A percentile compares a stretch with the other conserved stretches of the same genome.
Evolutionary conservation across 2,888 invertebrate species (phyloP).

Genomic region (Eilema sororculum): DNA sequence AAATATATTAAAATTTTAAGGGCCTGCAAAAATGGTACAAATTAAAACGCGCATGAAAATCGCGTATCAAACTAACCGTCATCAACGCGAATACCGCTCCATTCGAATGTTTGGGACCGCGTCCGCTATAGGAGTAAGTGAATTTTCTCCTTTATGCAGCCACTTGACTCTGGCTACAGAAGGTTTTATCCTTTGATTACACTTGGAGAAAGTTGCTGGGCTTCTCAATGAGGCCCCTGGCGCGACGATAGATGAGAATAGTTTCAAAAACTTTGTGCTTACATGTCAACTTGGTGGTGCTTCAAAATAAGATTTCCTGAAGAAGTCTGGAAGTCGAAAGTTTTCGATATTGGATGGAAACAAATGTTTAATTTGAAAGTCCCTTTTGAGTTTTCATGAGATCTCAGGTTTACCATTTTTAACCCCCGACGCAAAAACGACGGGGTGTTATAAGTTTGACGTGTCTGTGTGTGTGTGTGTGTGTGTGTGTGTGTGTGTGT

Average conservation of each 20-base stretch:
- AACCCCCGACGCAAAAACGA: no score
- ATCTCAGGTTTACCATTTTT: not conserved
- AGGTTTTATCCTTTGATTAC: constrained; percentile 81
- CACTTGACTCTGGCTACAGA: constrained; percentile 74
- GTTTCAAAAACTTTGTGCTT: constrained; percentile 66
- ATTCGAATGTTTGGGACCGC: constrained; percentile 77
- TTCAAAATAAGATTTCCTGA: constrained; percentile 29
- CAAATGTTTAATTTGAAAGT: constrained; percentile 5
- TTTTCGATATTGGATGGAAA: constrained; percentile 18
- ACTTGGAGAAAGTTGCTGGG: constrained; percentile 64
- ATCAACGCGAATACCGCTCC: constrained; percentile 46
- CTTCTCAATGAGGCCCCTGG: constrained; percentile 63
- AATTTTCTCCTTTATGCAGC: constrained; percentile 80
- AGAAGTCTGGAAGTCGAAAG: not conserved
- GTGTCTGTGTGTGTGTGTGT: no score
- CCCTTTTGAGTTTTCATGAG: constrained; percentile 4
- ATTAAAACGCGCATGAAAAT: no score
- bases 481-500: no score
- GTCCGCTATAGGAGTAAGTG: constrained; percentile 79
- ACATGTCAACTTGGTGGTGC: constrained; percentile 45
- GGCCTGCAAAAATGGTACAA: no score
- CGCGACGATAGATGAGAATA: constrained; percentile 66
- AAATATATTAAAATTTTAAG: no score
- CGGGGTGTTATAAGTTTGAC: no score
- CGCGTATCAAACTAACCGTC: constrained; percentile 46